Base-by-base conservation (phyloP, 2,888 invertebrate species). In the Stegophylla sp. region DNA sequence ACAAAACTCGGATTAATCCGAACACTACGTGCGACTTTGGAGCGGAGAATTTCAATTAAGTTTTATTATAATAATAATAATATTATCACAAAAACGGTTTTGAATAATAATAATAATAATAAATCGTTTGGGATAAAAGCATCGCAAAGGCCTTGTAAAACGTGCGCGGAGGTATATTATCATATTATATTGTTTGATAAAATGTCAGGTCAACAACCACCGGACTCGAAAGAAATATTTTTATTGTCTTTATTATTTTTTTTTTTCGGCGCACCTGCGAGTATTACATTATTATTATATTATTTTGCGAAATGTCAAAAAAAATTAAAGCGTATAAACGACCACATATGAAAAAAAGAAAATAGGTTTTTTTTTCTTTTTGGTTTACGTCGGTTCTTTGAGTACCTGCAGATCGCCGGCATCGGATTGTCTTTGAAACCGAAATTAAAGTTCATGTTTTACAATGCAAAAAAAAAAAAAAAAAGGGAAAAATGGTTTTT, bases 301-400 rank as follows among this genome's bases (percentile, higher is more conserved):
- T 72, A 17, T 64, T 75, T 75, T 34, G n/a, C n/a, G 2, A 48
- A 75, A 75, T 75, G 74, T 75, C 74, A 75, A 75, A 71, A 28
- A n/a, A 63, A 64, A 63, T 63, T 63, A 75, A 63, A 17, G 34
- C 63, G 20, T 13, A 51, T 10, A 41, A n/a, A 51, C 15, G 51
- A 64, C 63, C 74, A 23, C 63, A 75, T 63, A 63, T 20, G 48
- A 61, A 43, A 43, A 43, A 45, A 4, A 45, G 12, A 45, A 45
- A 4, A 13, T 45, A 45, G 15, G n/a, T 43, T 43, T 43, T 45
- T 13, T 15, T 45, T 45, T 15, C 15, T 15, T n/a, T n/a, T n/a
- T n/a, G n/a, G n/a, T n/a, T n/a, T 45, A 45, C 45, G 45, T 45
- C 45, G 12, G 12, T 45, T 45, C 15, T 45, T 45, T 13, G 1